Evolutionary conservation across 2,888 invertebrate genomes (phyloP).

Genomic region (Latrodectus hesperus): DNA sequence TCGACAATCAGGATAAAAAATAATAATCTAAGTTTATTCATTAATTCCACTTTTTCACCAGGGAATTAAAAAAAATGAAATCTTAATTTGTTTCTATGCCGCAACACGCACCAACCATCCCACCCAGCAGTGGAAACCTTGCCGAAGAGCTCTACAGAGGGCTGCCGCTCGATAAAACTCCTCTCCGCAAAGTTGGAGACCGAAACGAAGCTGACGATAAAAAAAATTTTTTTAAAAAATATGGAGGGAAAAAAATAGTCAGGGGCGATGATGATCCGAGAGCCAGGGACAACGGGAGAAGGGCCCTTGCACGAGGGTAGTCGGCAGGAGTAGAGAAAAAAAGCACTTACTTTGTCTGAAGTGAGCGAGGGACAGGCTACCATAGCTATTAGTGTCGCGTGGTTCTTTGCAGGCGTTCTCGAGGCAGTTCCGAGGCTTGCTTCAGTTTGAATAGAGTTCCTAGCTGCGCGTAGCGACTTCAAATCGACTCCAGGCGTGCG

Average conservation of each 20-base stretch:
- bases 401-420: conserved; percentile 32
- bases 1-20: no score
- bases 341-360: conserved; percentile 51
- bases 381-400: conserved; percentile 54
- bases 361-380: conserved; percentile 53
- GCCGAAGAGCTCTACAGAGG: conserved; percentile 7
- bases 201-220: background rate
- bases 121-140: conserved; percentile 20
- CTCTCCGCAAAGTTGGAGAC: conserved; percentile 9
- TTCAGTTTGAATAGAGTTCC: conserved; percentile 68
- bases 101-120: background rate
- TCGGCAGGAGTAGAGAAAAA: background rate
- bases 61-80: no score
- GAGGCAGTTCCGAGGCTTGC: conserved; percentile 56
- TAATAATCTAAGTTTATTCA: no score
- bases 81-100: background rate
- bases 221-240: background rate
- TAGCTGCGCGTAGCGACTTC: conserved; percentile 58
- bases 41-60: no score
- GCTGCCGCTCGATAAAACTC: conserved; percentile 39
- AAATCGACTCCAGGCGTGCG: conserved; percentile 38
- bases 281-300: background rate
- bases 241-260: background rate
- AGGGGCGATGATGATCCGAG: background rate
- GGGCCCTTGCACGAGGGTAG: background rate